Evolutionary conservation across 2,113 vertebrate genomes (phyloP).

Genomic region (Myxocyprinus asiaticus): DNA sequence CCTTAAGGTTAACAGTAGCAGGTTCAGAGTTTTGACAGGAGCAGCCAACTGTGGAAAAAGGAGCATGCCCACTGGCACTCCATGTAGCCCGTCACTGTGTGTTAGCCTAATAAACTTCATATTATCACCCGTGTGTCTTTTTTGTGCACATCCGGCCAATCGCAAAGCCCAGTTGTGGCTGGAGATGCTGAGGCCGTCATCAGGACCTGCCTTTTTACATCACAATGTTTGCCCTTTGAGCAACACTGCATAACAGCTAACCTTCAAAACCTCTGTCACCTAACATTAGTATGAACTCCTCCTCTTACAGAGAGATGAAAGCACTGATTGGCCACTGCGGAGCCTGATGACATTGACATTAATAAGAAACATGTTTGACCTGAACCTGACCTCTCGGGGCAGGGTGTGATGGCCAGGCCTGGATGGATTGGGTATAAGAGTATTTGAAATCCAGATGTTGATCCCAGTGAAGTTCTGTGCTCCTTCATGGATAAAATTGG

Average conservation of each 20-base stretch:
- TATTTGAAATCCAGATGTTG: too few relatives aligned
- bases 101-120: conserved; percentile 69
- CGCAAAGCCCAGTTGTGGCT: conserved; percentile 54
- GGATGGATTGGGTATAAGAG: too few relatives aligned
- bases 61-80: conserved; percentile 57
- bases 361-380: conserved; percentile 50
- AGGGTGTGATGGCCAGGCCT: background rate
- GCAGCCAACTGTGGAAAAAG: conserved; percentile 68
- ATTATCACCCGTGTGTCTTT: conserved; percentile 65
- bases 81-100: conserved; percentile 64
- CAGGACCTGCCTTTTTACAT: conserved; percentile 63
- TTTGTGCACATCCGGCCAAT: conserved; percentile 66
- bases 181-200: conserved; percentile 58
- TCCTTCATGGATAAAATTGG: too few relatives aligned
- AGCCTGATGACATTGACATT: conserved; percentile 53
- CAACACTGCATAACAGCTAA: conserved; percentile 64
- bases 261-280: conserved; percentile 62
- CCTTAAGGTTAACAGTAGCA: conserved; percentile 73
- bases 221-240: conserved; percentile 42
- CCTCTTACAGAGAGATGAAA: background rate
- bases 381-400: conserved; percentile 38
- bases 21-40: conserved; percentile 73
- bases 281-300: conserved; percentile 56
- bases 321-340: conserved; percentile 28
- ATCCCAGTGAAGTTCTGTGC: too few relatives aligned